A percentile compares a stretch with the other conserved stretches of the same genome.
phyloP scores from a whole-genome alignment of 2,797 vertebrate species.

The Acipenser ruthenus region DNA sequence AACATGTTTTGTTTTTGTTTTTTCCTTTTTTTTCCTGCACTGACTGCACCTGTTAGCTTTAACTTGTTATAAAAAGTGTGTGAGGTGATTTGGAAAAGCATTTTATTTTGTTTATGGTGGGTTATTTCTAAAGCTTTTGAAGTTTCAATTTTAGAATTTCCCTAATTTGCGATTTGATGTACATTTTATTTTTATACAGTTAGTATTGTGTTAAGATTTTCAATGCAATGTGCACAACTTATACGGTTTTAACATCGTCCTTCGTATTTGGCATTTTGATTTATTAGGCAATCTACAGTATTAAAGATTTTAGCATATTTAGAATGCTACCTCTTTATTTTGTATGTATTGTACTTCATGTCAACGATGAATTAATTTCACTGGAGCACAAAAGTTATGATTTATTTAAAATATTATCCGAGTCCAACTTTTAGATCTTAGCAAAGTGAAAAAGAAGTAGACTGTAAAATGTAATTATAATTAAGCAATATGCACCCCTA shows the following conservation, averaged over 20 bases:
- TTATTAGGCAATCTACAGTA: constrained; percentile 81
- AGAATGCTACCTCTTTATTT: constrained; percentile 62
- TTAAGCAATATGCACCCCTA: constrained; percentile 42
- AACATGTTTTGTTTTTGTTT: constrained; percentile 60
- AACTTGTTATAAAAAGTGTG: constrained; percentile 60
- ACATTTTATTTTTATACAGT: no score
- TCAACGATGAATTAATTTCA: constrained; percentile 90
- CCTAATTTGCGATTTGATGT: no score
- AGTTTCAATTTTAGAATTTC: no score
- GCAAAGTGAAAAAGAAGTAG: constrained; percentile 49
- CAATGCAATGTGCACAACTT: background rate
- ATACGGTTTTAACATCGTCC: constrained; percentile 36
- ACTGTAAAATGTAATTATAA: constrained; percentile 54
- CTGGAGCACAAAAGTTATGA: constrained; percentile 76
- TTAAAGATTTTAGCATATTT: constrained; percentile 64
- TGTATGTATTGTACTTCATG: constrained; percentile 70
- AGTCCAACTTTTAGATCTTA: constrained; percentile 57
- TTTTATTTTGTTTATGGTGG: no score
- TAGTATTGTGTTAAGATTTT: constrained; percentile 18
- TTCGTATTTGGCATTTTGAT: constrained; percentile 84
- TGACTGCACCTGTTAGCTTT: no score
- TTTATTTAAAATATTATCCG: constrained; percentile 71
- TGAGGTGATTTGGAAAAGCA: constrained; percentile 35
- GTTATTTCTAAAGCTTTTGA: no score
- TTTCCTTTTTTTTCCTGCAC: background rate